Conservation (phyloP, 2,113 vertebrate genomes). For the Anseranas semipalmata region DNA sequence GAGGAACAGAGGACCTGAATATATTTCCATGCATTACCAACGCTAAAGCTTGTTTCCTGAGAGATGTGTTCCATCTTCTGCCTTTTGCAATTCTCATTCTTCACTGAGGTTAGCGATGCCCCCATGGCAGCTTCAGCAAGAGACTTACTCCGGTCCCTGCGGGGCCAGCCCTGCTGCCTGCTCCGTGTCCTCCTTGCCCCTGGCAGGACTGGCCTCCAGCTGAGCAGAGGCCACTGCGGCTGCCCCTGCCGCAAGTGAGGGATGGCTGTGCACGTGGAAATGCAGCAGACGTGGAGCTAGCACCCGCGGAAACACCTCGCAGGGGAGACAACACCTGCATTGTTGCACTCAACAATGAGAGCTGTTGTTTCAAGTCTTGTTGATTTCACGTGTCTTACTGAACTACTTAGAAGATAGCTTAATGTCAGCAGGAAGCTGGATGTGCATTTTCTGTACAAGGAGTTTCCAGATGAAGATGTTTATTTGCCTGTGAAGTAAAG, state of each 20-base stretch:
- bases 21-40: not conserved
- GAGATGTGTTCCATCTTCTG: not conserved
- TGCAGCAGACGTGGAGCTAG: not conserved
- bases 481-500: not conserved
- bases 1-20: not conserved
- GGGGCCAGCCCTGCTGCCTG: not conserved
- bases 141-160: not conserved
- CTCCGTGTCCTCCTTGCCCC: too few species aligned
- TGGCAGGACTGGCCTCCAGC: not conserved
- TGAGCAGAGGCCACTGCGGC: not conserved
- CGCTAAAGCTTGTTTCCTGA: not conserved
- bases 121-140: not conserved
- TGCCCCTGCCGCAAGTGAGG: not conserved
- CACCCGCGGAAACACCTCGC: not conserved
- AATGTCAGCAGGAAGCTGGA: not conserved
- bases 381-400: not conserved
- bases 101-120: not conserved
- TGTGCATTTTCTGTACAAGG: not conserved
- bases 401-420: not conserved
- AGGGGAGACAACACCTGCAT: not conserved
- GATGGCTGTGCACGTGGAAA: not conserved
- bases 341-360: not conserved
- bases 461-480: not conserved
- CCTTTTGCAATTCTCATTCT: not conserved
- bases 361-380: not conserved